phyloP scores from a whole-genome alignment of 2,797 vertebrate species.

The Pseudochromis fuscus region DNA sequence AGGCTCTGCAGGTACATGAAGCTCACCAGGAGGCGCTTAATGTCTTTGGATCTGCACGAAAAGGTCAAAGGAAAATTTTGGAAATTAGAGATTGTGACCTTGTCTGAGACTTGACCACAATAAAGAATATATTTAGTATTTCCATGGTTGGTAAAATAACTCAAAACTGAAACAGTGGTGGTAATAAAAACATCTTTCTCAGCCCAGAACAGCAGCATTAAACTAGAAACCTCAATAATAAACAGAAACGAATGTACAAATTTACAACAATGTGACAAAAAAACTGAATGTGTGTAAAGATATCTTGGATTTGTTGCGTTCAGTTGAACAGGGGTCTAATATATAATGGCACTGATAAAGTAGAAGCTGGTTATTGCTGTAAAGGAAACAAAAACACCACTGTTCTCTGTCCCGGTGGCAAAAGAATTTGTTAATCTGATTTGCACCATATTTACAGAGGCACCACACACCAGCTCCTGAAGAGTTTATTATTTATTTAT shows the following conservation, averaged over 20 bases:
- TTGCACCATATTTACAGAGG: neutral
- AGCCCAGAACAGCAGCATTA: too few relatives aligned
- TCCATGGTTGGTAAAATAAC: neutral
- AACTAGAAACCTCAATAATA: neutral
- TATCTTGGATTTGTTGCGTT: too few relatives aligned
- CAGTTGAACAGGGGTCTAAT: neutral
- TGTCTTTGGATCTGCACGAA: slow-evolving; percentile 91
- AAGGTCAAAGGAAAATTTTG: neutral
- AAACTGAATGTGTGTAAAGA: neutral
- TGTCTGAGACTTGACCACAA: too few relatives aligned
- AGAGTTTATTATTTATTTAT: too few relatives aligned
- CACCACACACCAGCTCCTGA: neutral
- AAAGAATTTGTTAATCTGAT: slow-evolving; percentile 3
- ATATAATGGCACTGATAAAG: too few relatives aligned
- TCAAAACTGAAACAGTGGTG: neutral
- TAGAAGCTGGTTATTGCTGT: neutral
- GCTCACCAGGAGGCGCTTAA: slow-evolving; percentile 95
- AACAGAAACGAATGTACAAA: neutral
- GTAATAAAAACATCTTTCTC: neutral
- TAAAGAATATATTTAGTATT: neutral
- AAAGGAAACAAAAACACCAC: neutral
- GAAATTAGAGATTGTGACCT: too few relatives aligned
- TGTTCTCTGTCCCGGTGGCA: slow-evolving; percentile 3
- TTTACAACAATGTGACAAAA: neutral
- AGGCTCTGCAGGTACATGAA: slow-evolving; percentile 98